phyloP scores from a whole-genome alignment of 2,888 invertebrate genomes.

The Ecdyonurus torrentis region DNA sequence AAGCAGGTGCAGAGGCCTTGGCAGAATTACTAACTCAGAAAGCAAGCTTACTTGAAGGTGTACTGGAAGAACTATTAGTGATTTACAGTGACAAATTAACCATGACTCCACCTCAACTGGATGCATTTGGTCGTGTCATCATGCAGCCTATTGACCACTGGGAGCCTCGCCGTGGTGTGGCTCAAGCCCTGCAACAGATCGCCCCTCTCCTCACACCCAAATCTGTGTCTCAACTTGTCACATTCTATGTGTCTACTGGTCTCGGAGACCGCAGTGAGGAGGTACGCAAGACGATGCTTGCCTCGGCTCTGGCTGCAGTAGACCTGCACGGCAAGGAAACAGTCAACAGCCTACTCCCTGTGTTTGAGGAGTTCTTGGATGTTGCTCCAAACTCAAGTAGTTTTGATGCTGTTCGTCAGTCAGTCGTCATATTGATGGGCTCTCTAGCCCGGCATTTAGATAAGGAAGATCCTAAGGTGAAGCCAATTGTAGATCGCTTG shows the following conservation, averaged over 20 bases:
- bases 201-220: conserved; percentile 53
- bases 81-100: conserved; percentile 61
- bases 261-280: conserved; percentile 63
- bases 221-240: conserved; percentile 50
- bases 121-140: conserved; percentile 81
- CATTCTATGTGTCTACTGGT: conserved; percentile 72
- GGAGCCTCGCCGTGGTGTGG: conserved; percentile 79
- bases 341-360: conserved; percentile 60
- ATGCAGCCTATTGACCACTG: conserved; percentile 77
- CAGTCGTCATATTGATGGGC: conserved; percentile 94
- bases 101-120: conserved; percentile 68
- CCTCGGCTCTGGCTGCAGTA: conserved; percentile 81
- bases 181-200: conserved; percentile 60
- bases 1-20: conserved; percentile 64
- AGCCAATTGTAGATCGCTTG: conserved; percentile 83
- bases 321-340: conserved; percentile 82
- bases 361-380: conserved; percentile 86
- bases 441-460: conserved; percentile 91
- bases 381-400: conserved; percentile 80
- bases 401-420: conserved; percentile 85
- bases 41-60: conserved; percentile 32
- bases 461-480: conserved; percentile 72
- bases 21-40: conserved; percentile 45
- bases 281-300: conserved; percentile 80
- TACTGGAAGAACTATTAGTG: conserved; percentile 45